Evolutionary conservation across 2,797 vertebrate genomes (phyloP).

Genomic region (Corythornis leucogaster): DNA sequence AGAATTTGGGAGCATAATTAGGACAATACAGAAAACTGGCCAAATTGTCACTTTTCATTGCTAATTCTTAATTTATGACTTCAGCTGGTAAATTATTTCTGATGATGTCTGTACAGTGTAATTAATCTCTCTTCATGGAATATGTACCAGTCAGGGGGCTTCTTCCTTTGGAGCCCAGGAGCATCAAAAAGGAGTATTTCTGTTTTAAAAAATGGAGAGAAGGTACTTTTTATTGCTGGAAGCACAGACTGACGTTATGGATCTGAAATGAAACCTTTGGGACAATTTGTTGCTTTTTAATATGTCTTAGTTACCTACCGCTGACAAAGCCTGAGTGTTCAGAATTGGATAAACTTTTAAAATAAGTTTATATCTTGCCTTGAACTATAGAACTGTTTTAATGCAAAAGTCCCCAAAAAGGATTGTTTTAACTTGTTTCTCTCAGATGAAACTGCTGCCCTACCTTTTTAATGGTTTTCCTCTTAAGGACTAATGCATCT

Average conservation of each 20-base stretch:
- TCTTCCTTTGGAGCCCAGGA: neutral
- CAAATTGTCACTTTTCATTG: neutral
- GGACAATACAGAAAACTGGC: neutral
- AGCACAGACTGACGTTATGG: neutral
- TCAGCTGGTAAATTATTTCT: neutral
- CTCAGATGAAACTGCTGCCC: neutral
- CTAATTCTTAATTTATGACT: neutral
- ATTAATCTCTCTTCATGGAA: neutral
- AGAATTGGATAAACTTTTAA: neutral
- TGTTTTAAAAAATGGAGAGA: neutral
- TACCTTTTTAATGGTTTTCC: constrained; percentile 20
- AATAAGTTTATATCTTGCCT: neutral
- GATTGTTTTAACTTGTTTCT: neutral
- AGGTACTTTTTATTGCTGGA: neutral
- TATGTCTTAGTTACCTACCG: neutral
- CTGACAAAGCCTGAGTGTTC: neutral
- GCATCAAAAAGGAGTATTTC: neutral
- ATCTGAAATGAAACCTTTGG: neutral
- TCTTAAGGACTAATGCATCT: constrained; percentile 7
- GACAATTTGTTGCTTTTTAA: neutral
- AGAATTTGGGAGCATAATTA: neutral
- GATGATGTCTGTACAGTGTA: neutral
- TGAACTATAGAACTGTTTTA: neutral
- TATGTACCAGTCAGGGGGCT: neutral
- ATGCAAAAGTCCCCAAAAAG: neutral